Evolutionary conservation across 2,797 vertebrate genomes (phyloP).

Genomic region (Macropodus opercularis): DNA sequence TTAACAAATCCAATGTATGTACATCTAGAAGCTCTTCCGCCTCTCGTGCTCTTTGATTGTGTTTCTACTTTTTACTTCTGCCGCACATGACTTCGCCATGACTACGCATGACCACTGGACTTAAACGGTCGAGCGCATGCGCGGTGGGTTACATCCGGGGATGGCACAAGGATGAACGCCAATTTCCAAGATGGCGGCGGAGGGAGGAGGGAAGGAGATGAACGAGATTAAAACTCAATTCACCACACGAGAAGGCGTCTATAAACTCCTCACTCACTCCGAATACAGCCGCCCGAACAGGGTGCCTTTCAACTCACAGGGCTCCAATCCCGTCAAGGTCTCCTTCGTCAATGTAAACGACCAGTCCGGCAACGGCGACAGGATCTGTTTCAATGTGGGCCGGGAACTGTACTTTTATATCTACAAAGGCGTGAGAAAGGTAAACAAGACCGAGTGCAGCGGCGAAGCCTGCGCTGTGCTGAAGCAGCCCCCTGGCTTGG

Average conservation of each 20-base stretch:
- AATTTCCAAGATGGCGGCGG: conserved; percentile 99
- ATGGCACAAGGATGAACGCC: conserved; percentile 94
- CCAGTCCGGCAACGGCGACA: conserved; percentile 98
- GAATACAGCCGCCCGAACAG: conserved; percentile 98
- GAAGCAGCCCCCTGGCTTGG: background rate
- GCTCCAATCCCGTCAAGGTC: conserved; percentile 96
- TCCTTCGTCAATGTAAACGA: conserved; percentile 99
- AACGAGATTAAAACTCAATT: conserved; percentile 99
- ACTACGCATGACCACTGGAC: conserved; percentile 42
- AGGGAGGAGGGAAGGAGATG: conserved; percentile 99
- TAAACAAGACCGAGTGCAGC: conserved; percentile 86
- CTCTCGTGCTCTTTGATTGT: background rate
- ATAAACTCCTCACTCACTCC: conserved; percentile 98
- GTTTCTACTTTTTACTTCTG: background rate
- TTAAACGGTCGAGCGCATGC: conserved; percentile 75
- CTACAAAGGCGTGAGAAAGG: conserved; percentile 98
- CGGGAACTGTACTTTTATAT: conserved; percentile 99
- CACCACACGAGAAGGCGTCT: conserved; percentile 97
- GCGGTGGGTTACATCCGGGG: conserved; percentile 88
- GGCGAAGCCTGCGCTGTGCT: conserved; percentile 1
- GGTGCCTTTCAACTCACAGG: conserved; percentile 98
- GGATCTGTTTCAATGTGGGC: conserved; percentile 99
- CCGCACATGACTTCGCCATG: conserved; percentile 44
- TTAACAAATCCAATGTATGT: background rate
- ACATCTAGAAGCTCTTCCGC: no score